Conservation (phyloP, 2,888 invertebrate genomes). For the Bellardia bayeri region DNA sequence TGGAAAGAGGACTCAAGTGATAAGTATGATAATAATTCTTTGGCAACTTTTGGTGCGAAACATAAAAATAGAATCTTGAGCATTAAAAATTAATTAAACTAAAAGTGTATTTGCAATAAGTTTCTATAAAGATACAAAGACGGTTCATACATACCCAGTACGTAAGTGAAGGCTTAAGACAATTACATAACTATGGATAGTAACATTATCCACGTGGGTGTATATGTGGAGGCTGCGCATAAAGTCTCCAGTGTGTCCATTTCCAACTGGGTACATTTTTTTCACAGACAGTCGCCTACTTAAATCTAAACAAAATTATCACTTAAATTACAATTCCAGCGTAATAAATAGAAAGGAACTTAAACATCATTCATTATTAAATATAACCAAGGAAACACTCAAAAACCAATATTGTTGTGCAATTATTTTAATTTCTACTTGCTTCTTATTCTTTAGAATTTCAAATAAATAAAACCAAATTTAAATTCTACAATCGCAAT, state of each 20-base stretch:
- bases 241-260: too few relatives aligned
- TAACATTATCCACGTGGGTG: too few relatives aligned
- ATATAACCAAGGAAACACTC: constrained; percentile 9
- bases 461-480: neutral
- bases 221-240: too few relatives aligned
- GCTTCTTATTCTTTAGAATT: neutral
- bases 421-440: neutral
- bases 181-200: too few relatives aligned
- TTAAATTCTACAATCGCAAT: constrained; percentile 3
- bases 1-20: neutral
- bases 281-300: too few relatives aligned
- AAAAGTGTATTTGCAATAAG: neutral
- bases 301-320: constrained; percentile 37
- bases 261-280: too few relatives aligned
- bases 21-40: neutral
- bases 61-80: neutral
- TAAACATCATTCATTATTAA: neutral
- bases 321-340: neutral
- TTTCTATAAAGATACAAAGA: neutral
- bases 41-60: neutral
- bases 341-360: neutral
- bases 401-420: neutral
- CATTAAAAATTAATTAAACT: constrained; percentile 14
- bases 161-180: neutral
- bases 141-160: neutral